A percentile compares a stretch with the other conserved stretches of the same genome.
Evolutionary conservation across 2,888 invertebrate species (phyloP).

Genomic region (Pherbina coryleti): DNA sequence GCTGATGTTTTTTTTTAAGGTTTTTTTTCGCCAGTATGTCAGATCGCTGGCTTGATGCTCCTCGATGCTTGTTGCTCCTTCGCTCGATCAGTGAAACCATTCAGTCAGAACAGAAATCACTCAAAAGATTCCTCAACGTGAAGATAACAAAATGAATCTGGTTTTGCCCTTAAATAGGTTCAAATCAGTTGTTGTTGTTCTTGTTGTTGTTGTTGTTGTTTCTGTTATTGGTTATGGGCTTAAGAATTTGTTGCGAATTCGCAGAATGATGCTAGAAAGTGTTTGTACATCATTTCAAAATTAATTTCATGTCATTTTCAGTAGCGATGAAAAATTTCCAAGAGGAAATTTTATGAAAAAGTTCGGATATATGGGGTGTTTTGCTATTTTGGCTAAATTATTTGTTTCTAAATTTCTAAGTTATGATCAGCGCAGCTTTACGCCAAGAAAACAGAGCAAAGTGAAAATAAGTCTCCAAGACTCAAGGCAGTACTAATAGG

Average conservation of each 20-base stretch:
- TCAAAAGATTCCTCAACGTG: slow-evolving; percentile 8
- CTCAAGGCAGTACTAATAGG: no score
- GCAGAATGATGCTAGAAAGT: neutral
- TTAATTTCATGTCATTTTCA: slow-evolving; percentile 6
- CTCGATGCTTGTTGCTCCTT: neutral
- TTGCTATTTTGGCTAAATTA: no score
- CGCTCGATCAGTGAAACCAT: slow-evolving; percentile 63
- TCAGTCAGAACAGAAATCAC: slow-evolving; percentile 55
- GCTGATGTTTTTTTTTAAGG: neutral
- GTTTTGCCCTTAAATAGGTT: slow-evolving; percentile 31
- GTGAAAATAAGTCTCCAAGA: no score
- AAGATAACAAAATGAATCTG: slow-evolving; percentile 21
- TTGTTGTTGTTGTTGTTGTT: slow-evolving; percentile 5
- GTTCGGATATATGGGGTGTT: no score
- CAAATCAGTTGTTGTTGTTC: slow-evolving; percentile 1
- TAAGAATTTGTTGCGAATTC: slow-evolving; percentile 2
- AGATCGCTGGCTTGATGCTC: neutral
- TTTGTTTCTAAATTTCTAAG: no score
- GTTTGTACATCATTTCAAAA: slow-evolving; percentile 17
- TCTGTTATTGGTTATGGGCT: neutral
- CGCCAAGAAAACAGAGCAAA: no score
- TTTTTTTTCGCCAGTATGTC: neutral
- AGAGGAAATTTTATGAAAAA: neutral
- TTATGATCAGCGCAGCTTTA: no score
- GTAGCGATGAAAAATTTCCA: neutral